These are phyloP conservation scores for Rhingia campestris DNA, from an alignment of 2,888 invertebrate species.

Conservation along the genomic window DNA sequence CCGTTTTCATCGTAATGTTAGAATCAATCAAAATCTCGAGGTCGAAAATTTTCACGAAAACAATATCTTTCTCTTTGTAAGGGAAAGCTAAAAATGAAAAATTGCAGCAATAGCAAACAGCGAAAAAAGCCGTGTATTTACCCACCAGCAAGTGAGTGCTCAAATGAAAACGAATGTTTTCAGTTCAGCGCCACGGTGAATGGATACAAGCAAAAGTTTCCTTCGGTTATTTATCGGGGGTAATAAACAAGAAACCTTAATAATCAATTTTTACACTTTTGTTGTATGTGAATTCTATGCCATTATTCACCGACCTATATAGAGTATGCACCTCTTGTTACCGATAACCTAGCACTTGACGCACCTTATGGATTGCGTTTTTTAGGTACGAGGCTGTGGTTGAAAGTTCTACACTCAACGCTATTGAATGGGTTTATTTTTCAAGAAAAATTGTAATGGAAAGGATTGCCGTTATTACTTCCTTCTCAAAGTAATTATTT, in stretches of 20 bases:
- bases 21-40: no score
- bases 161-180: slow-evolving; percentile 65
- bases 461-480: no score
- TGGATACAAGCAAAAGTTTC: slow-evolving; percentile 4
- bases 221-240: slow-evolving; percentile 46
- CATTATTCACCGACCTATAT: slow-evolving; percentile 33
- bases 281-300: slow-evolving; percentile 33
- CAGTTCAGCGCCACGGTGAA: slow-evolving; percentile 34
- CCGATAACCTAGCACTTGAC: slow-evolving; percentile 23
- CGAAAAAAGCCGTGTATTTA: slow-evolving; percentile 33
- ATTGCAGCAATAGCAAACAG: slow-evolving; percentile 27
- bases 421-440: not conserved
- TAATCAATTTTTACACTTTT: slow-evolving; percentile 61
- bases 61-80: no score
- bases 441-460: no score
- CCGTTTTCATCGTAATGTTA: no score
- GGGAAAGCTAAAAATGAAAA: slow-evolving; percentile 40
- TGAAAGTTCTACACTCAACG: not conserved
- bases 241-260: slow-evolving; percentile 63
- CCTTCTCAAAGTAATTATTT: no score
- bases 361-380: slow-evolving; percentile 22
- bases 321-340: slow-evolving; percentile 20
- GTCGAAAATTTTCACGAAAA: no score
- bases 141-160: slow-evolving; percentile 46
- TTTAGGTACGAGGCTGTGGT: no score